Conservation (phyloP, 2,113 vertebrate genomes). For the Notothenia rossii region DNA sequence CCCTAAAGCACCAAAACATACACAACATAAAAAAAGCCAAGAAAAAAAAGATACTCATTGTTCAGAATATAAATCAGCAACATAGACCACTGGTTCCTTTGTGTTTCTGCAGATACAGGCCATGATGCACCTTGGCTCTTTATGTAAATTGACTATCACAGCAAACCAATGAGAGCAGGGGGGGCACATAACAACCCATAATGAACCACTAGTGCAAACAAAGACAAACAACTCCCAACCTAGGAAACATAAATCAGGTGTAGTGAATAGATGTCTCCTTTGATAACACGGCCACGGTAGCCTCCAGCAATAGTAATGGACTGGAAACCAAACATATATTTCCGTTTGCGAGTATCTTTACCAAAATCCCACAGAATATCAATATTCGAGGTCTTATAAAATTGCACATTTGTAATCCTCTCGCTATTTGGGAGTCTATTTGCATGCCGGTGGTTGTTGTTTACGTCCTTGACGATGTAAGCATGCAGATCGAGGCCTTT, state of each 20-base stretch:
- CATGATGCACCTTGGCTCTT: background rate
- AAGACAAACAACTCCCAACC: slow-evolving; percentile 6
- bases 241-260: background rate
- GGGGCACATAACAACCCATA: background rate
- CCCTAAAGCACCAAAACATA: background rate
- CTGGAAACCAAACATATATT: background rate
- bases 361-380: background rate
- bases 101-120: background rate
- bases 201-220: background rate
- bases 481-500: background rate
- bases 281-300: background rate
- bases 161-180: background rate
- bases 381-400: background rate
- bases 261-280: background rate
- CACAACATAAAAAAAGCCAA: background rate
- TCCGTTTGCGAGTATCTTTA: background rate
- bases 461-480: slow-evolving; percentile 10
- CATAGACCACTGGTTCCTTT: background rate
- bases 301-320: background rate
- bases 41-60: background rate
- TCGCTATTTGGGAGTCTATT: background rate
- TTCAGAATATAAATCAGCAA: background rate
- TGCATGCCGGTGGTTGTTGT: background rate
- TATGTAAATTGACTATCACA: background rate
- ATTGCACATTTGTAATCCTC: background rate